These are phyloP conservation scores for Anthophora plumipes DNA, from an alignment of 2,888 invertebrate genomes.

Conservation along the genomic window DNA sequence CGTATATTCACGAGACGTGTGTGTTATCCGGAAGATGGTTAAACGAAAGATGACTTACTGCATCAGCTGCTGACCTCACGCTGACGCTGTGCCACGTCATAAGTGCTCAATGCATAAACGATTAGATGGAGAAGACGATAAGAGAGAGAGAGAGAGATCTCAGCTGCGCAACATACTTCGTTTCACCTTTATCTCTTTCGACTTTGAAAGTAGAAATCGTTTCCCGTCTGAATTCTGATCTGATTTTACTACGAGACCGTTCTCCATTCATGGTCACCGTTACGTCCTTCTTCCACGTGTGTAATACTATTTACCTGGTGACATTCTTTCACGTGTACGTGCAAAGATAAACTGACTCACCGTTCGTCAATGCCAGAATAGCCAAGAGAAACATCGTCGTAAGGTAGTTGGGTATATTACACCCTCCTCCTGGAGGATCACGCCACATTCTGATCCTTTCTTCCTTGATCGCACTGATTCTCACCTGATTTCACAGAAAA, in stretches of 20 bases:
- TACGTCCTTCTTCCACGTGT: too few species aligned
- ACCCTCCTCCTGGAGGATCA: constrained; percentile 79
- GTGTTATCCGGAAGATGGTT: constrained; percentile 48
- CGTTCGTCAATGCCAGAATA: constrained; percentile 75
- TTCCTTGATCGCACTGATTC: constrained; percentile 69
- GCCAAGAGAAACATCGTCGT: constrained; percentile 75
- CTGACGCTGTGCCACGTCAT: constrained; percentile 7
- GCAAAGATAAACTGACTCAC: constrained; percentile 76
- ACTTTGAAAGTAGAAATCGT: neutral
- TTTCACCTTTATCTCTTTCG: neutral
- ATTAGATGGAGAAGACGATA: constrained; percentile 40
- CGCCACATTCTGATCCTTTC: constrained; percentile 79
- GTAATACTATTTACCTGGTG: too few species aligned
- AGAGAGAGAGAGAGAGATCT: too few species aligned
- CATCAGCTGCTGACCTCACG: constrained; percentile 57
- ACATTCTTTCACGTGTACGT: neutral
- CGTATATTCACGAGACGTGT: constrained; percentile 17
- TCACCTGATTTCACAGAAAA: constrained; percentile 70
- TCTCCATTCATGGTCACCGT: neutral
- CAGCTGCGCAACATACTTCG: constrained; percentile 5
- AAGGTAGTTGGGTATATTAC: constrained; percentile 64
- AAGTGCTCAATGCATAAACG: constrained; percentile 35
- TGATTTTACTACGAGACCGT: neutral
- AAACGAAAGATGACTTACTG: constrained; percentile 43
- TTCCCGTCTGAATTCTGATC: neutral